Base-by-base conservation (phyloP, 2,888 invertebrate genomes). In the Thelaira solivaga region DNA sequence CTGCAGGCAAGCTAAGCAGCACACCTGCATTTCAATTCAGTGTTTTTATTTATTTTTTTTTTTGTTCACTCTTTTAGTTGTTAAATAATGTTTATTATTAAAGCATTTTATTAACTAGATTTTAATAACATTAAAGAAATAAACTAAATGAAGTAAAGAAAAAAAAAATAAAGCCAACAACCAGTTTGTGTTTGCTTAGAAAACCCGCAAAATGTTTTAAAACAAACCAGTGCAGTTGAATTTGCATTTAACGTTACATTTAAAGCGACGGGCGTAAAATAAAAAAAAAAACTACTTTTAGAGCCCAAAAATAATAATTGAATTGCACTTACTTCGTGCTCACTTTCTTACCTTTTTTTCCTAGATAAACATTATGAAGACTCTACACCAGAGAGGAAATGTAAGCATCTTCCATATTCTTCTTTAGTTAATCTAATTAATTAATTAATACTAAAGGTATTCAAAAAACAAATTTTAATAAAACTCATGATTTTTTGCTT, bases 11-110 rank as follows among this genome's bases (percentile, higher is more conserved):
- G 11, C 22, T 31, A 1, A 18, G 22, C 53, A 74, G 77, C 73
- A 78, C 73, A 78, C 77, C 73, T 78, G 77, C 77, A 78, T 51
- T 73, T 49, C 8, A 64, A n/a, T n/a, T n/a, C n/a, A n/a, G n/a
- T n/a, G 57, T 68, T 49, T 65, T 34, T 53, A 20, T 51, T 36
- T 51, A 29, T 29, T 51, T 68, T 34, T 49, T 22, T n/a, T 26
- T 11, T 16, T 57, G 34, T 24, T 2, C n/a, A 29, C 16, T 71
- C 11, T 59, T 26, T 59, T 55, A 51, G 34, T 76, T 77, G 49
- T 61, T 72, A 59, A 65, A 73, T 51, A 57, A 69, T 72, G 59
- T 62, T 77, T 73, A 61, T 68, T 11, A n/a, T 69, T 51, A 29
- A 69, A n/a, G 29, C 64, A 69, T 73, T 78, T 78, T 78, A 64